Base-by-base conservation (phyloP, 2,888 invertebrate genomes). In the Exephanes ischioxanthus region DNA sequence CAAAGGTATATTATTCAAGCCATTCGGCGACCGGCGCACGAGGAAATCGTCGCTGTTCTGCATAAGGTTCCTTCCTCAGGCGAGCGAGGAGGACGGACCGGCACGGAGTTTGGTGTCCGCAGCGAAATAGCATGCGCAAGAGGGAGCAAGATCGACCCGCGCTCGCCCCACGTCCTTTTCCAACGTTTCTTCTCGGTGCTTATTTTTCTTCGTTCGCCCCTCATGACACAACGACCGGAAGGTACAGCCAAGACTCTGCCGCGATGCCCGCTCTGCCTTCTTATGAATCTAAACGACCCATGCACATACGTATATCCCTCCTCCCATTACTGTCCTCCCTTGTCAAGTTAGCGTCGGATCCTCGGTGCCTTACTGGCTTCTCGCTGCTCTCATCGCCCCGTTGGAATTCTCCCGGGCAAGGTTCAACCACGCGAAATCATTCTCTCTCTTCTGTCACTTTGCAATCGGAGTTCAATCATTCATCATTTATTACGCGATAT, bases 1-100 rank as follows among this genome's bases (percentile, higher is more conserved):
- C 87, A 88, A 90, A 90, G 90, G 88, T 88, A 88, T 90, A 90
- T 90, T 90, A 90, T 90, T 90, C 89, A 90, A 90, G 87, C 85
- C 90, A 90, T 89, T 89, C 90, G 86, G 88, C 75, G 70, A 80
- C 76, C 72, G 58, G 77, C 53, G 89, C 87, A 87, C 88, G 87
- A 86, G 88, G 87, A 89, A 89, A 90, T 90, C 89, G 89, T 89
- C 85, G 86, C 89, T 88, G 87, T 85, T 90, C 90, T 89, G 89
- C 90, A 90, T 89, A 89, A 89, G 90, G 89, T 87, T 87, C 88
- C 89, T 26, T 26, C 58, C 11, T 37, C 41, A 67, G 55, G 26
- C 51, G 51, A 71, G 79, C 9, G 26, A 79, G 33, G 22, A 79
- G 70, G 61, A 83, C 53, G 16, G 41, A n/a, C 58, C 41, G 14